Percentiles rank a stretch among this genome's conserved stretches.
These are phyloP conservation scores for Neoitamus cyanurus DNA, from an alignment of 2,888 invertebrate genomes.

Conservation along the genomic window DNA sequence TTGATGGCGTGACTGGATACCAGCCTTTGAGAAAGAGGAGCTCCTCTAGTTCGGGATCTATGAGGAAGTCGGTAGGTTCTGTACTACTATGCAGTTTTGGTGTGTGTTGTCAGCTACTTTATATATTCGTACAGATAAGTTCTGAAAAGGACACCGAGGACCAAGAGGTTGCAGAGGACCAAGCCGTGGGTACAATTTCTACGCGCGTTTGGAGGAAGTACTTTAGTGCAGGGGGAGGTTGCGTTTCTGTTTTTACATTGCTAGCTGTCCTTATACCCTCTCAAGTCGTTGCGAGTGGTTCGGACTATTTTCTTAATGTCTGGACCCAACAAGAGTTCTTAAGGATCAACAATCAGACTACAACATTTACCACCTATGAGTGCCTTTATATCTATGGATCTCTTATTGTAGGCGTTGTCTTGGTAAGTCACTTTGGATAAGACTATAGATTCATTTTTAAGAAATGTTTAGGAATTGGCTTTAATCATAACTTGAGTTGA, in stretches of 20 bases:
- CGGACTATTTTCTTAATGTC: conserved; percentile 73
- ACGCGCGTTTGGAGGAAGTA: conserved; percentile 66
- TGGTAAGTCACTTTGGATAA: too few relatives aligned
- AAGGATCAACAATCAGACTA: conserved; percentile 58
- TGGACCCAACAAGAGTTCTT: conserved; percentile 68
- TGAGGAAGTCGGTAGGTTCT: conserved; percentile 59
- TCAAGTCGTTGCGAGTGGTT: conserved; percentile 70
- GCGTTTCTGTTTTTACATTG: conserved; percentile 66
- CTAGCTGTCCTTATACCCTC: conserved; percentile 68
- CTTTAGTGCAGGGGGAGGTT: conserved; percentile 68
- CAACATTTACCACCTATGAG: conserved; percentile 61
- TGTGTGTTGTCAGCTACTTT: not conserved
- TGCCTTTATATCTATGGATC: conserved; percentile 65
- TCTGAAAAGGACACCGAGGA: conserved; percentile 42
- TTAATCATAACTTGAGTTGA: too few relatives aligned
- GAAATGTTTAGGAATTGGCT: too few relatives aligned
- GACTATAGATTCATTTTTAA: too few relatives aligned
- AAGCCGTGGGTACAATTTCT: conserved; percentile 65
- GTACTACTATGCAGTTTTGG: not conserved
- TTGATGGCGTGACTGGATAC: conserved; percentile 64
- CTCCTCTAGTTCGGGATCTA: conserved; percentile 57
- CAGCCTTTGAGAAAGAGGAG: conserved; percentile 58
- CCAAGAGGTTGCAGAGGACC: conserved; percentile 63
- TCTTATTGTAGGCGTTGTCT: conserved; percentile 62
- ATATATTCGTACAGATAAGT: not conserved